Conservation (phyloP, 2,888 invertebrate species). For the Pterostichus niger region DNA sequence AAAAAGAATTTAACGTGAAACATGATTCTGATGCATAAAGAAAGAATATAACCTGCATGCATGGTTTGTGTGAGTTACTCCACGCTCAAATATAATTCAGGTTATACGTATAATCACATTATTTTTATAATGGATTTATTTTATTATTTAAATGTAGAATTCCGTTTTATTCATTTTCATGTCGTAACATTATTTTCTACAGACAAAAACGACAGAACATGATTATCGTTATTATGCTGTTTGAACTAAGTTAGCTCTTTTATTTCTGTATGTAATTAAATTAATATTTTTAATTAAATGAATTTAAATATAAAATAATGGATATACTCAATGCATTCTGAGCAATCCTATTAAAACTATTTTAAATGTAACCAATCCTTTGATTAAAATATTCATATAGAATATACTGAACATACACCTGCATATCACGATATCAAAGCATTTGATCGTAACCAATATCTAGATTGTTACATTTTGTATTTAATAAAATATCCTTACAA, state of each 20-base stretch:
- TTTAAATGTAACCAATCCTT: slow-evolving; percentile 2
- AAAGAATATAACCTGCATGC: too few species aligned
- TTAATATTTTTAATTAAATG: too few species aligned
- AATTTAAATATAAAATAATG: too few species aligned
- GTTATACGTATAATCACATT: not conserved
- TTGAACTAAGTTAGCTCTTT: too few species aligned
- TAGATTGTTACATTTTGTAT: slow-evolving; percentile 32
- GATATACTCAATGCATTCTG: too few species aligned
- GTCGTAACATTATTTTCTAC: not conserved
- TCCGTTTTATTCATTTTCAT: not conserved
- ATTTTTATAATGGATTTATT: not conserved
- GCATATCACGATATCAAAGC: slow-evolving; percentile 19
- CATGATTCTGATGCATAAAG: too few species aligned
- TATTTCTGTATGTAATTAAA: too few species aligned
- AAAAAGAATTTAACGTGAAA: too few species aligned
- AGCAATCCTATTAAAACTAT: too few species aligned
- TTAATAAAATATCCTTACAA: slow-evolving; percentile 44
- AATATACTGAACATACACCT: not conserved
- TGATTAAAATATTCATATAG: slow-evolving; percentile 9
- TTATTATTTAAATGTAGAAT: not conserved
- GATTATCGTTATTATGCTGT: too few species aligned
- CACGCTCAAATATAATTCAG: not conserved
- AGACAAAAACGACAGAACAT: not conserved
- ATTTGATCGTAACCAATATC: slow-evolving; percentile 45
- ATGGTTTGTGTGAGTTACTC: too few species aligned